Evolutionary conservation across 2,888 invertebrate genomes (phyloP).

Genomic region (Cancer borealis): DNA sequence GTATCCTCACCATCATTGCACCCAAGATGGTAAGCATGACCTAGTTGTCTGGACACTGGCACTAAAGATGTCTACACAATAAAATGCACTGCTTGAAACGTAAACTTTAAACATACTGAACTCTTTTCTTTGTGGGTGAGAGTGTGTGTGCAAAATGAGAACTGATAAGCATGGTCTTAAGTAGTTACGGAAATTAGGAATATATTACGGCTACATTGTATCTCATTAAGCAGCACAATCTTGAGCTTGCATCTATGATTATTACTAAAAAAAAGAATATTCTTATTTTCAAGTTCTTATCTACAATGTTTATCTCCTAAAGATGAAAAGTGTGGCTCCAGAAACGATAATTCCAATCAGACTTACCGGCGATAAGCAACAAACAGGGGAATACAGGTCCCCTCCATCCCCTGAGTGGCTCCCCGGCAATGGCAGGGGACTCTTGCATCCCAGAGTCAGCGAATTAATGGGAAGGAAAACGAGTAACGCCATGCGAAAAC

Average conservation of each 20-base stretch:
- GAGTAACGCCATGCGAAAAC: neutral
- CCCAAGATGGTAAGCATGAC: constrained; percentile 35
- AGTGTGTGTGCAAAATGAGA: neutral
- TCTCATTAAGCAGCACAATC: neutral
- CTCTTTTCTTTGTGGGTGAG: neutral
- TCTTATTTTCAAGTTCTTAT: neutral
- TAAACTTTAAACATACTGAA: neutral
- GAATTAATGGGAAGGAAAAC: constrained; percentile 29
- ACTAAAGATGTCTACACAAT: neutral
- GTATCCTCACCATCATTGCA: constrained; percentile 50
- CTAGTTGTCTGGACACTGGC: neutral
- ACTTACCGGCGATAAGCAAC: neutral
- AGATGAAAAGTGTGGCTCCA: neutral
- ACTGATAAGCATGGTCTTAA: neutral
- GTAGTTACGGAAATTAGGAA: neutral
- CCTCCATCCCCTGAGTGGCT: neutral
- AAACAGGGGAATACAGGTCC: neutral
- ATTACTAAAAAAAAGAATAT: neutral
- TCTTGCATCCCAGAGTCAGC: constrained; percentile 22
- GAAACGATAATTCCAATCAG: constrained; percentile 1
- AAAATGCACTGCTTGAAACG: neutral
- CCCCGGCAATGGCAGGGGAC: neutral
- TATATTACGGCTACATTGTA: neutral
- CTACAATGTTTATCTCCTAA: neutral
- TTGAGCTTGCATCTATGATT: neutral